Evolutionary conservation across 2,888 invertebrate species (phyloP), one percentile per base, ranked within the genome.

Genomic region (Oscheius sp.): DNA sequence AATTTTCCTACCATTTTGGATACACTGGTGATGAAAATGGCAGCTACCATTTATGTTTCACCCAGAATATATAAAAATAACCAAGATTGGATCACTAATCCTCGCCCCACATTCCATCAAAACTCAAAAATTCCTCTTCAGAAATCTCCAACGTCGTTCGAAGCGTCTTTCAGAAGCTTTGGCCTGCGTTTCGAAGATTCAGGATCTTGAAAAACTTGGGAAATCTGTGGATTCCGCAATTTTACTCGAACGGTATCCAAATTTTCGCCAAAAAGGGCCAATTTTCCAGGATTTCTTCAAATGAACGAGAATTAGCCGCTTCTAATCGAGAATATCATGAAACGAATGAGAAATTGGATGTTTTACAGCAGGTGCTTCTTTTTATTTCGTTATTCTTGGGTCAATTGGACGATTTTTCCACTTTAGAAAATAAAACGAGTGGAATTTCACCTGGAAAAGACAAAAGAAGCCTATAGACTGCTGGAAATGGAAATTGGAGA

Each of bases 301-400:
- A 52, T 27, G 66, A 52, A 29, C 7, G n/a, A n/a, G 52, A 66
- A 52, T 52, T 29, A 7, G 49, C 35, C 18, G 12, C 12, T 2
- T 25, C 21, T 12, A 66, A 12, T 3, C 49, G 27, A 23, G 27
- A 66, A 2, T 35, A 52, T n/a, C 12, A 52, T n/a, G 27, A 52
- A 13, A 66, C 27, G 52, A 27, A 23, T 13, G 66, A 66, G n/a
- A 66, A 66, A 7, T 16, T 66, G 49, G 49, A 66, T n/a, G 66
- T 49, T 27, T 27, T 64, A 23, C n/a, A 43, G 43, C 64, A 46
- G 23, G 61, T 61, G 16, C 0, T 41, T 61, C n/a, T 5, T n/a
- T n/a, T 35, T 61, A 13, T 13, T 9, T 35, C 45, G 1, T 41
- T 18, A n/a, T n/a, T n/a, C n/a, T n/a, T n/a, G n/a, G n/a, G 35